A percentile compares a stretch with the other conserved stretches of the same genome.
phyloP scores from a whole-genome alignment of 2,888 invertebrate species.

The Drosophila rellima region DNA sequence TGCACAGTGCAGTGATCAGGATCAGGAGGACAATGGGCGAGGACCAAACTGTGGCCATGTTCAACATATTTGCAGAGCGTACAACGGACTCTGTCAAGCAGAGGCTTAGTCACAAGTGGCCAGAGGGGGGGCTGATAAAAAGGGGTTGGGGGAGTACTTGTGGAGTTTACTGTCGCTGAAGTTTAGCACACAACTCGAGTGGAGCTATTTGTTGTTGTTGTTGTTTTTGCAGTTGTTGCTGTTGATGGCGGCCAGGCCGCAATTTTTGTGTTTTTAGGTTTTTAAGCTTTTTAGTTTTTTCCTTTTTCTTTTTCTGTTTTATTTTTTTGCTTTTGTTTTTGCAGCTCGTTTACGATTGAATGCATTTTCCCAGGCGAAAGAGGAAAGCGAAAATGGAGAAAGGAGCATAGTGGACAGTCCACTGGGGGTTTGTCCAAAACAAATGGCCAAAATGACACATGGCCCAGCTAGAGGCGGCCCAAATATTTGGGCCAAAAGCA shows the following conservation, averaged over 20 bases:
- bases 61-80: conserved; percentile 78
- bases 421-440: conserved; percentile 66
- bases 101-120: conserved; percentile 38
- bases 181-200: conserved; percentile 73
- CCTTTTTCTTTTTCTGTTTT: conserved; percentile 6
- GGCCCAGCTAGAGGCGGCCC: conserved; percentile 46
- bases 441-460: conserved; percentile 76
- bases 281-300: conserved; percentile 59
- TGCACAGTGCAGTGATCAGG: conserved; percentile 78
- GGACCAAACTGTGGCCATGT: conserved; percentile 72
- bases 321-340: conserved; percentile 62
- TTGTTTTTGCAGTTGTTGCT: conserved; percentile 55
- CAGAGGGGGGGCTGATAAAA: not conserved
- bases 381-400: not conserved
- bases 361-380: conserved; percentile 48
- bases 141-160: conserved; percentile 25
- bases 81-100: conserved; percentile 31
- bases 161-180: conserved; percentile 68
- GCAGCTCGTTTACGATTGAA: conserved; percentile 73
- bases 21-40: conserved; percentile 71
- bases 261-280: conserved; percentile 80
- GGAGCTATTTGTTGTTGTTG: conserved; percentile 41
- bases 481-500: conserved; percentile 65
- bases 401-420: conserved; percentile 34
- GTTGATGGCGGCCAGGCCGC: conserved; percentile 68